Evolutionary conservation across 2,888 invertebrate species (phyloP).

Genomic region (Suillia variegata): DNA sequence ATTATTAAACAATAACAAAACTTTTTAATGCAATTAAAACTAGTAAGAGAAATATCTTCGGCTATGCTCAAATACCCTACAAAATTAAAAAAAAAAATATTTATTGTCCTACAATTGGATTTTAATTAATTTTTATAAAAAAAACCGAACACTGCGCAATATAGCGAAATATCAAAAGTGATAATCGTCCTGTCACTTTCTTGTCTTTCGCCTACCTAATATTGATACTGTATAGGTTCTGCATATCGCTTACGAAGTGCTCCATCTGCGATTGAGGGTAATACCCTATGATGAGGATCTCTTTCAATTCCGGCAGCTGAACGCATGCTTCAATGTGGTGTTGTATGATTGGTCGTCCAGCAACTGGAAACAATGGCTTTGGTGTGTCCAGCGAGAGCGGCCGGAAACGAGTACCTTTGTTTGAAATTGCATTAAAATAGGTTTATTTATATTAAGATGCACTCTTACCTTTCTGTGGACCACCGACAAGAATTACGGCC

Average conservation of each 20-base stretch:
- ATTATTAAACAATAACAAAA: not conserved
- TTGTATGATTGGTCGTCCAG: slow-evolving; percentile 93
- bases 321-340: slow-evolving; percentile 96
- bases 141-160: not conserved
- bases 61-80: no score
- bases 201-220: slow-evolving; percentile 80
- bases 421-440: not conserved
- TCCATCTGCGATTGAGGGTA: slow-evolving; percentile 85
- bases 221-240: slow-evolving; percentile 78
- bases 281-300: slow-evolving; percentile 93
- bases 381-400: slow-evolving; percentile 96
- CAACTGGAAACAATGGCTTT: slow-evolving; percentile 96
- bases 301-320: slow-evolving; percentile 77
- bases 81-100: not conserved
- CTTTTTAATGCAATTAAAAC: not conserved
- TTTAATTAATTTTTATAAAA: no score
- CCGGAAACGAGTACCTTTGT: slow-evolving; percentile 90
- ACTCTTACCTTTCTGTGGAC: slow-evolving; percentile 85
- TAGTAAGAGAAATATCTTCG: no score
- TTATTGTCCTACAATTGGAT: not conserved
- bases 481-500: slow-evolving; percentile 91
- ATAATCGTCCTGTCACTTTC: no score
- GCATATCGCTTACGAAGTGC: slow-evolving; percentile 86
- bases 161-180: no score
- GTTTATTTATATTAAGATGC: slow-evolving; percentile 9